phyloP scores from a whole-genome alignment of 2,888 invertebrate species.

The Aleiodes testaceus region DNA sequence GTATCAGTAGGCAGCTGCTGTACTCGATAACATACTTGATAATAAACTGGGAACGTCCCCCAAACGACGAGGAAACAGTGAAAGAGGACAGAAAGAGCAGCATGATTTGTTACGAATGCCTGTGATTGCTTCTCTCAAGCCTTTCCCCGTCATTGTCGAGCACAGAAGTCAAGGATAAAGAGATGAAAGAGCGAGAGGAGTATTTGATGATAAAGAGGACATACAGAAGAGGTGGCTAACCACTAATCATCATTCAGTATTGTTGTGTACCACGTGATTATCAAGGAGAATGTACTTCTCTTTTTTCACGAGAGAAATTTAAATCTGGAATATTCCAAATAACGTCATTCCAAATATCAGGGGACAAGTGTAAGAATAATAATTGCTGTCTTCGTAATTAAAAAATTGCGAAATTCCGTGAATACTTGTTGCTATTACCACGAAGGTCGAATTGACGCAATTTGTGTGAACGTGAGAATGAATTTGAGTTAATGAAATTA shows the following conservation, averaged over 20 bases:
- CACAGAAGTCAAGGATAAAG: background rate
- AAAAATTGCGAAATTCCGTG: conserved; percentile 9
- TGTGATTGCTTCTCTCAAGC: conserved; percentile 18
- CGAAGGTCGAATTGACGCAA: conserved; percentile 32
- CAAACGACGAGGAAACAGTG: conserved; percentile 5
- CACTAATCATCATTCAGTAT: conserved; percentile 3
- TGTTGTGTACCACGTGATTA: conserved; percentile 5
- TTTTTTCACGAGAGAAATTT: background rate
- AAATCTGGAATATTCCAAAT: too few species aligned
- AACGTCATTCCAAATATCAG: too few species aligned
- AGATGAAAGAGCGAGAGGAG: conserved; percentile 1
- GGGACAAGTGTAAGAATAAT: too few species aligned
- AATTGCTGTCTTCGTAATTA: background rate
- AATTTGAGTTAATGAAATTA: background rate
- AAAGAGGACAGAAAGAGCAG: background rate
- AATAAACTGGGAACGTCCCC: conserved; percentile 22
- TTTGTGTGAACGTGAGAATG: background rate
- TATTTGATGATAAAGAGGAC: background rate
- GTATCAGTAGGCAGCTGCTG: background rate
- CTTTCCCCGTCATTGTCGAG: background rate
- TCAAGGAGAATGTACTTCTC: background rate
- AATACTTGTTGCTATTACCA: too few species aligned
- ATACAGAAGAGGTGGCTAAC: conserved; percentile 21
- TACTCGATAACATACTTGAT: conserved; percentile 12
- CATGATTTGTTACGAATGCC: conserved; percentile 24